Evolutionary conservation across 2,888 invertebrate species (phyloP).

Genomic region (Lasioglossum morio): DNA sequence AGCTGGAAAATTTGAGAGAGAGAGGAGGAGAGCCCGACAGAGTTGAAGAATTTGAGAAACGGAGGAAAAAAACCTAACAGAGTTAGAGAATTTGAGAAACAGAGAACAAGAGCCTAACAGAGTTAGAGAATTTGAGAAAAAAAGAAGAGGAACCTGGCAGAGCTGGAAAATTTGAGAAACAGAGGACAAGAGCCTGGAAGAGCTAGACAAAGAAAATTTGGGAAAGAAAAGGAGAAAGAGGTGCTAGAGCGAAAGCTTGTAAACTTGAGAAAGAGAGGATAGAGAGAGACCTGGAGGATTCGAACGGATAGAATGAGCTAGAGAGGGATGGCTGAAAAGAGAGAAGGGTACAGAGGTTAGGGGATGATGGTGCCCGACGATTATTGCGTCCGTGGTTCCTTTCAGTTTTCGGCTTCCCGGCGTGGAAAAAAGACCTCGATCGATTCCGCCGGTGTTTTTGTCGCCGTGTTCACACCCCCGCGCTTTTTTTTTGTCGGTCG

Average conservation of each 20-base stretch:
- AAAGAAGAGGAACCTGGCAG: no score
- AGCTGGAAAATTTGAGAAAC: background rate
- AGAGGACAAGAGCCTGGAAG: background rate
- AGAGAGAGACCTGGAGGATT: no score
- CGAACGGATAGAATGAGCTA: background rate
- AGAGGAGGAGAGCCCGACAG: accelerated
- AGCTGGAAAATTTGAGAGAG: no score
- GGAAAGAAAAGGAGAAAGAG: background rate
- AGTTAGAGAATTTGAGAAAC: background rate
- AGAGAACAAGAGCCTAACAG: no score
- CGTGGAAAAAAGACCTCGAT: conserved; percentile 36
- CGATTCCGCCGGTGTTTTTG: conserved; percentile 20
- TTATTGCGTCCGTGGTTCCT: conserved; percentile 60
- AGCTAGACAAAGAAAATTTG: no score
- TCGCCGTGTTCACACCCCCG: background rate
- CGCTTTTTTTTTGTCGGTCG: no score
- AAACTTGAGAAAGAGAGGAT: background rate
- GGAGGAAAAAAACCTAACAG: no score
- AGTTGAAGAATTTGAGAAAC: no score
- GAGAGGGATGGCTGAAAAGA: no score
- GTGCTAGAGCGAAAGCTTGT: no score
- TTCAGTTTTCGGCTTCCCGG: conserved; percentile 48
- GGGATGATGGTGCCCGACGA: conserved; percentile 35
- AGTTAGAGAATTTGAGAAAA: no score
- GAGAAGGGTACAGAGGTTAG: background rate